phyloP scores from a whole-genome alignment of 2,113 vertebrate species.

The Alosa alosa region DNA sequence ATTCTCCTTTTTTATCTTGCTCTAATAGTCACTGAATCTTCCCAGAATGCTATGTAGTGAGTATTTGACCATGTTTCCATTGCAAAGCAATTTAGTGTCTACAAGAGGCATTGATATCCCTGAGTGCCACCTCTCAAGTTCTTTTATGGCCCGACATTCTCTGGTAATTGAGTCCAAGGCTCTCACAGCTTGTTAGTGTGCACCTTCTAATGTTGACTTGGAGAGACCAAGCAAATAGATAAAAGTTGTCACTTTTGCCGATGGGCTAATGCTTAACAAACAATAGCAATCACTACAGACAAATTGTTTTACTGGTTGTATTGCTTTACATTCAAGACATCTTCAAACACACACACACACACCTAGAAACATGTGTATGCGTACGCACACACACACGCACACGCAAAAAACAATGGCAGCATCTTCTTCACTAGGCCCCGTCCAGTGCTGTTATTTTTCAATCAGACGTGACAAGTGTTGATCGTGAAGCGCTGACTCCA shows the following conservation, averaged over 20 bases:
- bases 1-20: neutral
- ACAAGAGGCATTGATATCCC: conserved; percentile 1
- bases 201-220: neutral
- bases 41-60: neutral
- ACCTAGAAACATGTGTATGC: neutral
- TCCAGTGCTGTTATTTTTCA: conserved; percentile 65
- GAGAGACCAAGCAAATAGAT: neutral
- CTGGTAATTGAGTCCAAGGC: neutral
- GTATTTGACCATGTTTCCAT: neutral
- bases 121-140: neutral
- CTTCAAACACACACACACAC: neutral
- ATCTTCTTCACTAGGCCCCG: neutral
- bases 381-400: neutral
- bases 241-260: conserved; percentile 7
- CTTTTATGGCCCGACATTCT: neutral
- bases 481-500: conserved; percentile 74
- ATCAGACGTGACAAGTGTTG: conserved; percentile 76
- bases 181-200: neutral
- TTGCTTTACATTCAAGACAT: neutral
- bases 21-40: neutral
- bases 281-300: conserved; percentile 21
- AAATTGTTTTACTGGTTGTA: neutral
- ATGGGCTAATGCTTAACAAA: neutral
- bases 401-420: conserved; percentile 25
- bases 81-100: neutral